A percentile compares a stretch with the other conserved stretches of the same genome.
phyloP scores from a whole-genome alignment of 2,888 invertebrate species.

The Ommatoiulus sabulosus region DNA sequence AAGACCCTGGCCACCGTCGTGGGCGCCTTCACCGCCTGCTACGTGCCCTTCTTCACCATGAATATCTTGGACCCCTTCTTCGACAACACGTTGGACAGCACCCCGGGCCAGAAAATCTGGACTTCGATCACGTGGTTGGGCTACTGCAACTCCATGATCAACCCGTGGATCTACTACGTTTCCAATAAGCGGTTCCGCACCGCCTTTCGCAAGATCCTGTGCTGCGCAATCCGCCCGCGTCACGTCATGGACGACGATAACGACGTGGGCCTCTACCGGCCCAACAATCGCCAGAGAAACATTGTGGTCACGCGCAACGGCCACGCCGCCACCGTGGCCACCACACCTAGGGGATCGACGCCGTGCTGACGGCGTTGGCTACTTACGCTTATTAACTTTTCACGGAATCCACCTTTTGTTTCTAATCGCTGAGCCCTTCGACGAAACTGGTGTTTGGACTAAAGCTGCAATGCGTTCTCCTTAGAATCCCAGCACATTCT shows the following conservation, averaged over 20 bases:
- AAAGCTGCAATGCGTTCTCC: no score
- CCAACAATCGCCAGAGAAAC: slow-evolving; percentile 53
- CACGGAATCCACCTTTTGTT: not conserved
- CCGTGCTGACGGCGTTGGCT: slow-evolving; percentile 54
- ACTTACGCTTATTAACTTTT: not conserved
- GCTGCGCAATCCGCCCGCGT: slow-evolving; percentile 70
- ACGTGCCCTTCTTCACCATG: slow-evolving; percentile 97
- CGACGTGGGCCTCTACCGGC: slow-evolving; percentile 55
- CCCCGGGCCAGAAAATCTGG: slow-evolving; percentile 75
- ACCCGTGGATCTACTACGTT: slow-evolving; percentile 93
- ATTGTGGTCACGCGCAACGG: slow-evolving; percentile 58
- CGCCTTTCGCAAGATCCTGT: slow-evolving; percentile 93
- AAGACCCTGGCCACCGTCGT: slow-evolving; percentile 97
- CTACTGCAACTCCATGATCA: slow-evolving; percentile 96
- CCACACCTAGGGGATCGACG: slow-evolving; percentile 57
- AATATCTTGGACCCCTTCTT: slow-evolving; percentile 93
- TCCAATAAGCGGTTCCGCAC: slow-evolving; percentile 96
- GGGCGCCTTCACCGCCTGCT: slow-evolving; percentile 95
- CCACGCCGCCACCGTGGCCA: slow-evolving; percentile 54
- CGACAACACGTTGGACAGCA: slow-evolving; percentile 83
- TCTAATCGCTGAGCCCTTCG: not conserved
- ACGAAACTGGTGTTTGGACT: not conserved
- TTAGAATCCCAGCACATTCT: no score
- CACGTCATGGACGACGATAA: slow-evolving; percentile 53
- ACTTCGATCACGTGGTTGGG: slow-evolving; percentile 96